phyloP scores from a whole-genome alignment of 1,140 invertebrate genomes.

The Saccostrea cuccullata region DNA sequence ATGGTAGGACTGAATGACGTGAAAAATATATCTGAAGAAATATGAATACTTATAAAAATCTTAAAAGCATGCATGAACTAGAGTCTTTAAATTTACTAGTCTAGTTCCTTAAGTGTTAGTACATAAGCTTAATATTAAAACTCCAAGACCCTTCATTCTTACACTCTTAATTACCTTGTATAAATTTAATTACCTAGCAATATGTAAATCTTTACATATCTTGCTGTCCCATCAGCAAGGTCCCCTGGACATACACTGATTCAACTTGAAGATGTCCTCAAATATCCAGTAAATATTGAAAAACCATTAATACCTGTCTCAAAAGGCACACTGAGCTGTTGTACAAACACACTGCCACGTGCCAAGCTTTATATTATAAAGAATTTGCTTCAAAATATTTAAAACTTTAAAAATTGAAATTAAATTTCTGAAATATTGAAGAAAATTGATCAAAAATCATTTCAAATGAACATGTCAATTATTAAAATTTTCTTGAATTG shows the following conservation, averaged over 20 bases:
- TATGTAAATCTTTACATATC: background rate
- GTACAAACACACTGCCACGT: slow-evolving; percentile 26
- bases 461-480: no score
- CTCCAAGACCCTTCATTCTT: background rate
- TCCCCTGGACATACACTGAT: background rate
- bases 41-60: no score
- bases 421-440: no score
- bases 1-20: no score
- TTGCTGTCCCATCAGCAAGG: background rate
- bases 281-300: slow-evolving; percentile 10
- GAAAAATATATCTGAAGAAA: no score
- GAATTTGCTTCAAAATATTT: background rate
- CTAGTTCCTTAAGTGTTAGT: no score
- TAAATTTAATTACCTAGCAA: background rate
- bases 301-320: background rate
- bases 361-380: background rate
- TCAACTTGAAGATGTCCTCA: slow-evolving; percentile 10
- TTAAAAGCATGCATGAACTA: no score
- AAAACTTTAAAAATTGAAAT: no score
- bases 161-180: background rate
- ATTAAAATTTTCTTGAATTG: no score
- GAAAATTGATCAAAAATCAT: no score
- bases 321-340: background rate
- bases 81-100: no score
- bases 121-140: no score